phyloP scores from a whole-genome alignment of 1,140 invertebrate genomes.

The Notospermus geniculatus region DNA sequence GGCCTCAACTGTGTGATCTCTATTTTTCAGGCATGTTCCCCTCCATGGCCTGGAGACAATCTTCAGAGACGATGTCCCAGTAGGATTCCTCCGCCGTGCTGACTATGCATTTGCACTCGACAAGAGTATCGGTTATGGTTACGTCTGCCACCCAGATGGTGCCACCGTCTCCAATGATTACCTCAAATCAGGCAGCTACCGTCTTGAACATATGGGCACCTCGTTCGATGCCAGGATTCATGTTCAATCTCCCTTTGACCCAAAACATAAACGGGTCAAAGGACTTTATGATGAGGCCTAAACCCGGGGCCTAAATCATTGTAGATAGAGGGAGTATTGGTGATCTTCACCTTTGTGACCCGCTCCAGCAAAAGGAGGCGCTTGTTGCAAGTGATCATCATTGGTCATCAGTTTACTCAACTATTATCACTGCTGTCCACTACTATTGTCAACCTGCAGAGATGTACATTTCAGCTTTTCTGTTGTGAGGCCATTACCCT shows the following conservation, averaged over 20 bases:
- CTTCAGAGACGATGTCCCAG: constrained; percentile 71
- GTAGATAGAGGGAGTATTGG: too few relatives aligned
- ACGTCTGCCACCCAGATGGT: constrained; percentile 59
- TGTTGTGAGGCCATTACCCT: too few relatives aligned
- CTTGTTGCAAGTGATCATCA: too few relatives aligned
- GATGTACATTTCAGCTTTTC: too few relatives aligned
- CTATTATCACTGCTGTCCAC: too few relatives aligned
- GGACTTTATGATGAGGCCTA: constrained; percentile 40
- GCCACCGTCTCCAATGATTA: constrained; percentile 66
- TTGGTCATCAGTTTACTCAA: too few relatives aligned
- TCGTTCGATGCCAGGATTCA: constrained; percentile 69
- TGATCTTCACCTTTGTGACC: too few relatives aligned
- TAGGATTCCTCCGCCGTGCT: constrained; percentile 76
- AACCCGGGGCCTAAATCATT: too few relatives aligned
- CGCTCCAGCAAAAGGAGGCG: too few relatives aligned
- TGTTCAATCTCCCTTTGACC: constrained; percentile 76
- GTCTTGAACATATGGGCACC: constrained; percentile 76
- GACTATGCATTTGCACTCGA: constrained; percentile 75
- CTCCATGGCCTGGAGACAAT: constrained; percentile 82
- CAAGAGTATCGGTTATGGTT: constrained; percentile 69
- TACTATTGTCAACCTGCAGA: too few relatives aligned
- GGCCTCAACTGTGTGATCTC: too few relatives aligned
- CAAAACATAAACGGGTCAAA: constrained; percentile 63
- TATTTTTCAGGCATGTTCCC: constrained; percentile 61
- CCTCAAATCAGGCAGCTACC: constrained; percentile 70